Evolutionary conservation across 2,797 vertebrate species (phyloP), one percentile per base, ranked within the genome.

Genomic region (Anabas testudineus): DNA sequence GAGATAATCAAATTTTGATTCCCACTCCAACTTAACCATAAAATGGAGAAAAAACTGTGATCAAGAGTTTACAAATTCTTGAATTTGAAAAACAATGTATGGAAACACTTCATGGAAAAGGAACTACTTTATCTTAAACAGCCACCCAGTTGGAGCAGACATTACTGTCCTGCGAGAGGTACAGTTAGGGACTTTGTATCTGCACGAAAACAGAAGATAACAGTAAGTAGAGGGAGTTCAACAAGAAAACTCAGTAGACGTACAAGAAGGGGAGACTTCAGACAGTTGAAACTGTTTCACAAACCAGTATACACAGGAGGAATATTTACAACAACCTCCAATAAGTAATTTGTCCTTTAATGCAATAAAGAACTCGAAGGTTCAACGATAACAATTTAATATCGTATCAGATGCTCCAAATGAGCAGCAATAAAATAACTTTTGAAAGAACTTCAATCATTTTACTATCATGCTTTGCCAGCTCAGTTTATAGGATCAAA

Each of bases 401-500:
- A 43, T 10, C 21, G 66, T 19, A 55, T 32, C 32, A 72, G 52
- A 45, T 57, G 41, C 24, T 67, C 32, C 9, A 24, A 43, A 62
- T 67, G 41, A 71, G 67, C 26, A 47, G 30, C 13, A 52, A 69
- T 69, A 56, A 34, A 59, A 53, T 18, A 15, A 46, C 59, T 61
- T 55, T 51, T 37, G n/a, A 39, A 48, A 69, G 39, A 70, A 52
- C 15, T 5, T 34, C 26, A 43, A 30, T 60, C 7, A 53, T 71
- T 82, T 64, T 30, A 64, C 68, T 18, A 21, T 51, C 52, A 58
- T 39, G 41, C 57, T 63, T 68, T 63, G 51, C 41, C 58, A 63
- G 19, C 63, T 80, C 68, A 32, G 57, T 80, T 76, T 55, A 72
- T 37, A 65, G 45, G 30, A 60, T 53, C 7, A 42, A 61, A 73